phyloP scores from a whole-genome alignment of 2,797 vertebrate species.

The Chiroxiphia lanceolata region DNA sequence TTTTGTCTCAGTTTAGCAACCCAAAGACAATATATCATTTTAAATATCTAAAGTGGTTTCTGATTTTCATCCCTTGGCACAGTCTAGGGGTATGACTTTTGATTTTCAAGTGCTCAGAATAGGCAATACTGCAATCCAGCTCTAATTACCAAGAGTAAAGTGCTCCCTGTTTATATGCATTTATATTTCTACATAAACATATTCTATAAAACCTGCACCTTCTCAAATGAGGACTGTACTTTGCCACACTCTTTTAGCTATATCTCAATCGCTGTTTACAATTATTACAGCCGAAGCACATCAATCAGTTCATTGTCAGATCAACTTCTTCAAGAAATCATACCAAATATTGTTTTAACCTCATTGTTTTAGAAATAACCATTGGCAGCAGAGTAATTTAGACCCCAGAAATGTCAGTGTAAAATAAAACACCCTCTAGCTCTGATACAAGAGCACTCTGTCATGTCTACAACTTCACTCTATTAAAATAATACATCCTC shows the following conservation, averaged over 20 bases:
- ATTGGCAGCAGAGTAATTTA: slow-evolving; percentile 11
- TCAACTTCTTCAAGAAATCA: neutral
- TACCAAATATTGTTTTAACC: neutral
- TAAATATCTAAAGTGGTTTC: neutral
- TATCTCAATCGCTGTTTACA: neutral
- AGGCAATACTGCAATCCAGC: neutral
- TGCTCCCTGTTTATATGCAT: neutral
- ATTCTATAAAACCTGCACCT: neutral
- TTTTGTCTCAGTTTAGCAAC: neutral
- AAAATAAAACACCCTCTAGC: slow-evolving; percentile 3
- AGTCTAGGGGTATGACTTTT: neutral
- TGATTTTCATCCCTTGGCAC: neutral
- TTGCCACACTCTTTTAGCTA: neutral
- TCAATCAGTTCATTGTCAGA: neutral
- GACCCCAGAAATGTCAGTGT: neutral
- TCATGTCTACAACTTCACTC: neutral
- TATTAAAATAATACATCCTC: slow-evolving; percentile 28
- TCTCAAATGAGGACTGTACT: neutral
- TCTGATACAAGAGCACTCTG: neutral
- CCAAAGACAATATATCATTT: neutral
- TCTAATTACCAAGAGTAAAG: neutral
- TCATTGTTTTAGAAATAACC: slow-evolving; percentile 21
- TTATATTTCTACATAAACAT: neutral
- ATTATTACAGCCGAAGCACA: neutral
- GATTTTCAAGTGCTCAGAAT: neutral